Evolutionary conservation across 2,888 invertebrate genomes (phyloP).

Genomic region (Teinopalpus imperialis): DNA sequence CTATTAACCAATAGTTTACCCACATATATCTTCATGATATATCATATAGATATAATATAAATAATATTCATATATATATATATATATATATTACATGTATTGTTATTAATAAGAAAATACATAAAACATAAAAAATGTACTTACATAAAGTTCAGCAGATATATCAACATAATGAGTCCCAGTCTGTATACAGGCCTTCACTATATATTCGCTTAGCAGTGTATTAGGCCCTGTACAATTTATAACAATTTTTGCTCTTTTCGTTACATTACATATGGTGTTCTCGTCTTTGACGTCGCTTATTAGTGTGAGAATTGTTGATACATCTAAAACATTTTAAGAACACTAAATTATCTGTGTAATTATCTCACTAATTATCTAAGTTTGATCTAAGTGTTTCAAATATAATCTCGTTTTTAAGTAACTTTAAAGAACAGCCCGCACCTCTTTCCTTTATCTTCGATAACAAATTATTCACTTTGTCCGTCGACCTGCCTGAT

Average conservation of each 20-base stretch:
- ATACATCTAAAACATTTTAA: constrained; percentile 41
- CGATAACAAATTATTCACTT: constrained; percentile 45
- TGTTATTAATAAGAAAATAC: no score
- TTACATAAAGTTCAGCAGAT: constrained; percentile 56
- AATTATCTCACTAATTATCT: no score
- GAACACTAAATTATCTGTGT: no score
- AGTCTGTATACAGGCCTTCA: constrained; percentile 51
- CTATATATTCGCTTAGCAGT: constrained; percentile 44
- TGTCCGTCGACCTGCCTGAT: constrained; percentile 47
- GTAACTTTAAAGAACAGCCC: constrained; percentile 19
- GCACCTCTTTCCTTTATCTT: constrained; percentile 34
- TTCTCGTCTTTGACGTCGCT: constrained; percentile 43
- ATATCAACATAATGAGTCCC: constrained; percentile 57
- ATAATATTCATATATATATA: no score
- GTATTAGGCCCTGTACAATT: constrained; percentile 56
- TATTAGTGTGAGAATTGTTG: constrained; percentile 38
- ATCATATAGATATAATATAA: no score
- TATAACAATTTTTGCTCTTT: constrained; percentile 43
- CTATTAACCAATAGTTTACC: no score
- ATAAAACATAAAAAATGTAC: constrained; percentile 25
- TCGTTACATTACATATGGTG: constrained; percentile 36
- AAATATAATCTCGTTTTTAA: no score
- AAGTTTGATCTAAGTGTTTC: no score
- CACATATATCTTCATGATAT: no score
- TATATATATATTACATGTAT: no score